Percentiles rank a stretch among this genome's conserved stretches.
Evolutionary conservation across 1,140 invertebrate species (phyloP).

Genomic region (Meloidogyne chitwoodi): DNA sequence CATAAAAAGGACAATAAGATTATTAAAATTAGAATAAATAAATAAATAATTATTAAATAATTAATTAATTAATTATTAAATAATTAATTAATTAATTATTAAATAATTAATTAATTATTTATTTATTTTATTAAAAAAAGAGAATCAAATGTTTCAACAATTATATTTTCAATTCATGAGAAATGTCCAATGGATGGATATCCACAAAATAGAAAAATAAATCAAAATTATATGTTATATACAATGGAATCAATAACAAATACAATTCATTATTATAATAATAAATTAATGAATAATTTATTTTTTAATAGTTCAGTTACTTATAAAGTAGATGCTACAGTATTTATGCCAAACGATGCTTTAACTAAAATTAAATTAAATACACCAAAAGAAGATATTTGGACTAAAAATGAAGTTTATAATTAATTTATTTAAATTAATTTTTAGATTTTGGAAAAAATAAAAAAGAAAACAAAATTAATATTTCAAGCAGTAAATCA

Average conservation of each 20-base stretch:
- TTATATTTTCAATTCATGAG: not conserved
- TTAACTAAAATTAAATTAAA: not conserved
- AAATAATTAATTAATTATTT: too few relatives aligned
- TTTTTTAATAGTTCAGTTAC: conserved; percentile 19
- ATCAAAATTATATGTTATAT: not conserved
- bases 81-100: too few relatives aligned
- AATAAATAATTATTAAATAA: too few relatives aligned
- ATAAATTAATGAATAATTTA: not conserved
- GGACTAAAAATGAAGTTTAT: not conserved
- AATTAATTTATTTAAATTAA: not conserved
- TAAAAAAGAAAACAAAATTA: conserved; percentile 3
- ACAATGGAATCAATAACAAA: not conserved
- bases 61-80: too few relatives aligned
- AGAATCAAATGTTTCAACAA: not conserved
- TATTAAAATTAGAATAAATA: too few relatives aligned
- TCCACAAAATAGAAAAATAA: not conserved
- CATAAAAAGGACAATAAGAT: too few relatives aligned
- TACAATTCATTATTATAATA: not conserved
- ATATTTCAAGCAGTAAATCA: conserved; percentile 7
- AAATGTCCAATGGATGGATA: not conserved
- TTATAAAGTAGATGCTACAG: conserved; percentile 10
- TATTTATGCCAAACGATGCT: conserved; percentile 4
- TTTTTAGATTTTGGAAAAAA: not conserved
- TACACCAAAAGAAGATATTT: not conserved
- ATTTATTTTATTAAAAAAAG: too few relatives aligned